Base-by-base conservation (phyloP, 2,888 invertebrate species). In the Tricholauxania praeusta region DNA sequence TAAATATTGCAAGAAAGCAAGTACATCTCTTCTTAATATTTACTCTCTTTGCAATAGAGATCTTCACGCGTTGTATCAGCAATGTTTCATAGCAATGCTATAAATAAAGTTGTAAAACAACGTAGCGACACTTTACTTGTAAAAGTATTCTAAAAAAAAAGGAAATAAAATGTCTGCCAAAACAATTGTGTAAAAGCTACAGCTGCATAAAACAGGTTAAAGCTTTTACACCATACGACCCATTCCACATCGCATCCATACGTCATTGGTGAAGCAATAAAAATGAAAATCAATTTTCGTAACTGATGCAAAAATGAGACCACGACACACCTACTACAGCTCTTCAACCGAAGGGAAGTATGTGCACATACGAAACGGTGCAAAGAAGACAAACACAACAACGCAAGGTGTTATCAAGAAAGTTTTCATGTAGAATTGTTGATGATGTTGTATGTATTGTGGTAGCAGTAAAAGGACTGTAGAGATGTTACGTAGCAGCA, bases 231-330 rank as follows among this genome's bases (percentile, higher is more conserved):
- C 12, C 22, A 32, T 6, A 1, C 47, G 12, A 17, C 8, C 22
- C 47, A 47, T n/a, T 12, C 22, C 28, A 3, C 19, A 28, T 14
- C 60, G 15, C 60, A 57, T 10, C 15, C 10, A n/a, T n/a, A 32
- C 28, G n/a, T n/a, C 28, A 10, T 3, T 14, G 60, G 10, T n/a
- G 39, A 55, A 55, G 57, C 55, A 68, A 68, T 68, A 68, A 68
- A 68, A 68, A 17, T 17, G 52, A 17, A 52, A 70, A 70, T 62
- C 60, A 62, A 60, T 52, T 70, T 52, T 51, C 19, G 52, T 39
- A 62, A 66, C 71, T 48, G 57, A 57, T 49, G 64, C 47, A n/a
- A 15, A 32, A 12, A 48, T 10, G 51, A 17, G 15, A 57, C 52
- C 17, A 49, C 8, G 62, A 63, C 17, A n/a, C 51, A 15, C 22